Evolutionary conservation across 92 coral and sea anemone species (phyloP), one percentile per base, ranked within the genome.

Genomic region (Diadumene lineata): DNA sequence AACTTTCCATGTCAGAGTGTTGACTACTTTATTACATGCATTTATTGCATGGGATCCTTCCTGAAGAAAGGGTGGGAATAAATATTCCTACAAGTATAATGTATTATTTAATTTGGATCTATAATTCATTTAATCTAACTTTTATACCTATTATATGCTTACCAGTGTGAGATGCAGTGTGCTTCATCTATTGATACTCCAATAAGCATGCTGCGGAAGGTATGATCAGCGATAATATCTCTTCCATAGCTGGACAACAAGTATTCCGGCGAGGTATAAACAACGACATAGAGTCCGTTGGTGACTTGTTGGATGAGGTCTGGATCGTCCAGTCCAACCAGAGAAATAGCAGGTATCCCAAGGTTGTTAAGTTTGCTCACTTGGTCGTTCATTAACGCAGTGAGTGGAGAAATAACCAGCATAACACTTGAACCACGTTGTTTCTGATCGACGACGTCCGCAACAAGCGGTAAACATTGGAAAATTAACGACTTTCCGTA

Each of bases 91-190:
- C 34, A 56, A 56, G 62, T 56, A 56, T 56, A 7, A 56, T 4
- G 62, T n/a, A n/a, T n/a, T n/a, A n/a, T 18, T 17, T 57, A 57
- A 17, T 24, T 57, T 57, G 10, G 23, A 7, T 17, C 9, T 57
- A 57, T 7, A 7, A 57, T 57, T 57, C 9, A 9, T 8, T 44
- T 44, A 23, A 9, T 53, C 19, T 53, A 6, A 53, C 10, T 13
- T 23, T 21, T n/a, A 61, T 19, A 61, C 17, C 66, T 19, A 61
- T 30, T 19, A n/a, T 9, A 61, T 16, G 38, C 72, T 66, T 38
- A 66, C 72, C 72, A 66, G n/a, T 66, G 72, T n/a, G 50, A 34
- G n/a, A 66, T 66, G 51, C 72, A 66, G 55, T 66, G 72, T 66
- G 51, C 72, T 66, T 31, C 72, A 18, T 31, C 72, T 8, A 66